Evolutionary conservation across 64 coral and sea anemone genomes (phyloP).

Genomic region (Orbicella faveolata): DNA sequence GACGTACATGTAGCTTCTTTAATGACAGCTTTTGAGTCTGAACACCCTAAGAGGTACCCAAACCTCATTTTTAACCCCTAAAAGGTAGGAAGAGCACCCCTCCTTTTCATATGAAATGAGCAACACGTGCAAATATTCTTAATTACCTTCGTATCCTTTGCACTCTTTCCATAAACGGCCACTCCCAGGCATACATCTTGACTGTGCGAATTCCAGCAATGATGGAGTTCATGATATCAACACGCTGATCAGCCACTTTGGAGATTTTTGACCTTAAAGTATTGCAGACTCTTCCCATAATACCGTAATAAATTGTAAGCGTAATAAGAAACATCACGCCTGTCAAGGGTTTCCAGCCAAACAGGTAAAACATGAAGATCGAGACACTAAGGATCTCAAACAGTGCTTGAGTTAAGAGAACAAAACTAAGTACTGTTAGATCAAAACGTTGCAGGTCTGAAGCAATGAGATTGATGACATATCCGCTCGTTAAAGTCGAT

Average conservation of each 20-base stretch:
- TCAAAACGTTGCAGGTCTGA: slow-evolving; percentile 57
- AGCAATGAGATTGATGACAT: no score
- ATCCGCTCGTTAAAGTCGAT: no score
- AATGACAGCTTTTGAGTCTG: no score
- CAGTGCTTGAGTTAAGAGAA: slow-evolving; percentile 1
- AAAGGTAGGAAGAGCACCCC: no score
- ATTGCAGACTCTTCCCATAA: slow-evolving; percentile 25
- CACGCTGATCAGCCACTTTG: slow-evolving; percentile 17
- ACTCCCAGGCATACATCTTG: slow-evolving; percentile 69
- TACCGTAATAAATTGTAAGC: slow-evolving; percentile 26
- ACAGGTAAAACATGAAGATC: slow-evolving; percentile 56
- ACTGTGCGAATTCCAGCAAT: slow-evolving; percentile 42
- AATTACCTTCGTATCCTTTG: slow-evolving; percentile 30
- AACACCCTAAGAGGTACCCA: no score
- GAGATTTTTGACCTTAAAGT: slow-evolving; percentile 30
- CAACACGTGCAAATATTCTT: no score
- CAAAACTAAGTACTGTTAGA: slow-evolving; percentile 10
- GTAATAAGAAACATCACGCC: background rate
- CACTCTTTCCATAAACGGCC: slow-evolving; percentile 22
- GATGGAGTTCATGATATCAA: slow-evolving; percentile 43
- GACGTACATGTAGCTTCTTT: no score
- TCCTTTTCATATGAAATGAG: no score
- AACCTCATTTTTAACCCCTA: no score
- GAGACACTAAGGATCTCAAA: slow-evolving; percentile 26
- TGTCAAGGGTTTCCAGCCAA: slow-evolving; percentile 39